These are phyloP conservation scores for Tinamus major DNA, from an alignment of 2,797 vertebrate species.

Conservation along the genomic window DNA sequence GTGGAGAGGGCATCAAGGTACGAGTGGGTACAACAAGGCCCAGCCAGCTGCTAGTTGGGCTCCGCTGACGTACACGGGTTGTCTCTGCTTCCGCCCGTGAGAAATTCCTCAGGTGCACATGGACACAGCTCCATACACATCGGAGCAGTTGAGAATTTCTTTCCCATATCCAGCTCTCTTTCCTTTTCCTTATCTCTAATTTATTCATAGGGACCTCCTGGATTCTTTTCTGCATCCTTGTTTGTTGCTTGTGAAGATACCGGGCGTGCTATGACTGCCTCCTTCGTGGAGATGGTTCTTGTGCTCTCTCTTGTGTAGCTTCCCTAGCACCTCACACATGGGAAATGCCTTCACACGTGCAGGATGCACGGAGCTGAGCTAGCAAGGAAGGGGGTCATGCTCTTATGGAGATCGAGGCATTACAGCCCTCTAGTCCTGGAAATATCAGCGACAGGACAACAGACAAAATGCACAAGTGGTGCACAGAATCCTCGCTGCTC, in stretches of 20 bases:
- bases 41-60: neutral
- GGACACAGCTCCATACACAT: neutral
- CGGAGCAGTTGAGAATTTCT: fast-evolving
- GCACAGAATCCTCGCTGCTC: neutral
- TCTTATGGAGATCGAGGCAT: fast-evolving
- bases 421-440: neutral
- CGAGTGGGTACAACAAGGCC: fast-evolving
- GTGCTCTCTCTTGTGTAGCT: neutral
- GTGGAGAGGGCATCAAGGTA: neutral
- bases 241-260: neutral
- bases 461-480: fast-evolving
- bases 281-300: too few relatives aligned
- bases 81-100: neutral
- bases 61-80: neutral
- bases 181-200: neutral
- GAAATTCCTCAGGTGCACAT: neutral
- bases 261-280: neutral
- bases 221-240: neutral
- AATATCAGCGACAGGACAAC: fast-evolving
- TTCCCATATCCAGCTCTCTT: neutral
- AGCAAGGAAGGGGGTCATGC: neutral
- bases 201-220: fast-evolving
- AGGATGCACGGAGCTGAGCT: neutral
- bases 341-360: neutral
- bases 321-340: fast-evolving